Evolutionary conservation across 2,888 invertebrate species (phyloP).

Genomic region (Eilema griseolum): DNA sequence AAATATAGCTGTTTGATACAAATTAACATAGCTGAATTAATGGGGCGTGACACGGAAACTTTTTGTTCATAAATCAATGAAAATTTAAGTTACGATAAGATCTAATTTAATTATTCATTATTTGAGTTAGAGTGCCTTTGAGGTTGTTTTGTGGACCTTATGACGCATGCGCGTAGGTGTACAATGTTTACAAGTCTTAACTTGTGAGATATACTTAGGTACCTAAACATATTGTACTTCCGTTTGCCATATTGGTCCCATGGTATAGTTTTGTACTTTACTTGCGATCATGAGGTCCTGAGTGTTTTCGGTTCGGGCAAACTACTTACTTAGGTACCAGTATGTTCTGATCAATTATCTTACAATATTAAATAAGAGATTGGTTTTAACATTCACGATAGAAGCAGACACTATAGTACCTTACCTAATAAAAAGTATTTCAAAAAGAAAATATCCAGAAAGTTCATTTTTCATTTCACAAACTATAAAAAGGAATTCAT

Average conservation of each 20-base stretch:
- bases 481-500: slow-evolving; percentile 6
- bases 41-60: slow-evolving; percentile 51
- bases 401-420: background rate
- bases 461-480: background rate
- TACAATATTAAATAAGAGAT: background rate
- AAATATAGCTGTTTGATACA: slow-evolving; percentile 21
- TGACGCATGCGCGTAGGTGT: background rate
- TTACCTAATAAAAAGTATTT: no score
- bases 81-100: slow-evolving; percentile 48
- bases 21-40: slow-evolving; percentile 36
- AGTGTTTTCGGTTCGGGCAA: background rate
- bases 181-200: background rate
- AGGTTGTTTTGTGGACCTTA: background rate
- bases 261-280: background rate
- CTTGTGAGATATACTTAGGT: background rate
- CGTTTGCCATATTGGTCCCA: background rate
- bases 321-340: background rate
- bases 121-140: slow-evolving; percentile 30
- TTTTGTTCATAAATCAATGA: slow-evolving; percentile 58
- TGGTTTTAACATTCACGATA: background rate
- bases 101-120: slow-evolving; percentile 50
- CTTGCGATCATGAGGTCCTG: background rate
- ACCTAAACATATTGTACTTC: background rate
- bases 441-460: no score
- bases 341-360: background rate